Conservation (phyloP, 2,888 invertebrate species). For the Phortica okadai region DNA sequence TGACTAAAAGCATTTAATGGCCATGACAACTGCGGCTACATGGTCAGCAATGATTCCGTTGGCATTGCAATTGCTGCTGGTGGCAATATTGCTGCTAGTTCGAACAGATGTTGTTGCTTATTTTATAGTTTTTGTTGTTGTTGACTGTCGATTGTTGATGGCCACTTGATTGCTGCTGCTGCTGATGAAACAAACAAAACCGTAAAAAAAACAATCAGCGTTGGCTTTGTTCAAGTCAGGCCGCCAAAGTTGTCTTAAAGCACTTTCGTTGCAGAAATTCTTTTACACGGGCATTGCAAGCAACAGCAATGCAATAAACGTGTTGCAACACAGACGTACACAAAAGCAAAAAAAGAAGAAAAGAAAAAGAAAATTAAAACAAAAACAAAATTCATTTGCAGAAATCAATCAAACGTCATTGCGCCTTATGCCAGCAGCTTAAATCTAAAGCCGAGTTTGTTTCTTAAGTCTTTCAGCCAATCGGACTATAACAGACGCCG, state of each 20-base stretch:
- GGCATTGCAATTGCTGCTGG: slow-evolving; percentile 37
- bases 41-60: slow-evolving; percentile 26
- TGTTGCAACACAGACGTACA: background rate
- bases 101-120: slow-evolving; percentile 49
- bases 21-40: slow-evolving; percentile 47
- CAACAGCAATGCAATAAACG: background rate
- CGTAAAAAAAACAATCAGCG: slow-evolving; percentile 9
- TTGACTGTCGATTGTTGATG: slow-evolving; percentile 15
- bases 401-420: slow-evolving; percentile 29
- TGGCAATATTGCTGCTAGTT: slow-evolving; percentile 37
- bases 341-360: background rate
- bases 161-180: slow-evolving; percentile 17
- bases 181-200: slow-evolving; percentile 25
- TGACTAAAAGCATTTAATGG: slow-evolving; percentile 49
- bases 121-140: slow-evolving; percentile 31
- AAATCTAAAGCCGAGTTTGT: slow-evolving; percentile 1
- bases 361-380: slow-evolving; percentile 7
- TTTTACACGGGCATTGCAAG: slow-evolving; percentile 12
- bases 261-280: slow-evolving; percentile 28
- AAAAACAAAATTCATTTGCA: slow-evolving; percentile 8
- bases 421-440: background rate
- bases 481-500: background rate
- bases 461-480: slow-evolving; percentile 24
- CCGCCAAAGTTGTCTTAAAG: slow-evolving; percentile 12
- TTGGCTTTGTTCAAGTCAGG: background rate